These are phyloP conservation scores for Drosophila atroscutellata DNA, from an alignment of 2,888 invertebrate genomes.

Conservation along the genomic window DNA sequence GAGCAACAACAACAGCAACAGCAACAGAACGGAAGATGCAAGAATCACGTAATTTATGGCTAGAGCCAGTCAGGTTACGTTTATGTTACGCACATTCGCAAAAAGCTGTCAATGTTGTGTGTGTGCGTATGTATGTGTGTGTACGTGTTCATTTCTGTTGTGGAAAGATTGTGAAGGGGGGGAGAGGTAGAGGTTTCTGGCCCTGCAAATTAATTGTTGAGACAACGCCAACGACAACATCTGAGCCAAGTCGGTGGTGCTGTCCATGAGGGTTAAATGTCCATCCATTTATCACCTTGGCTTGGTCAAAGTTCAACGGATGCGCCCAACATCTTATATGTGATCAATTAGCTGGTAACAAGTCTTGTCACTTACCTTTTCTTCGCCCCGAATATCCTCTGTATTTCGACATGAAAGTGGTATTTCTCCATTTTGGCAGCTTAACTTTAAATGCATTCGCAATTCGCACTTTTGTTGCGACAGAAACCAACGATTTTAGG, in stretches of 20 bases:
- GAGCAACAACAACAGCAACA: slow-evolving; percentile 34
- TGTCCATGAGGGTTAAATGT: slow-evolving; percentile 49
- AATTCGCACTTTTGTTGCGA: background rate
- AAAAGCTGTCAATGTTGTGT: slow-evolving; percentile 37
- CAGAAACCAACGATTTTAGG: background rate
- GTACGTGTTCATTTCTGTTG: slow-evolving; percentile 10
- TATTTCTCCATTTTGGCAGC: background rate
- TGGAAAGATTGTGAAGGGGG: background rate
- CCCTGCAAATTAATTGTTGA: slow-evolving; percentile 71
- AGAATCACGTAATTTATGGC: slow-evolving; percentile 55
- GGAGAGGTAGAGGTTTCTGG: slow-evolving; percentile 5
- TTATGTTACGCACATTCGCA: slow-evolving; percentile 27
- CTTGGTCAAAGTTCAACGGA: slow-evolving; percentile 56
- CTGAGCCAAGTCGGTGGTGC: slow-evolving; percentile 9
- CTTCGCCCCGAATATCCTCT: background rate
- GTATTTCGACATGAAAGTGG: background rate
- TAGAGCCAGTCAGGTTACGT: slow-evolving; percentile 31
- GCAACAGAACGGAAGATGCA: slow-evolving; percentile 57
- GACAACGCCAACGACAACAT: slow-evolving; percentile 59
- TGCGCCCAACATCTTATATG: slow-evolving; percentile 24
- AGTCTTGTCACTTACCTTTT: slow-evolving; percentile 25
- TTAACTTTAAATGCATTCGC: too few species aligned
- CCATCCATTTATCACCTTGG: slow-evolving; percentile 63
- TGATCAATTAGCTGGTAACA: slow-evolving; percentile 42
- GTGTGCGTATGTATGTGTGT: slow-evolving; percentile 10